These are phyloP conservation scores for Casuarius casuarius DNA, from an alignment of 2,113 vertebrate species.

Conservation along the genomic window DNA sequence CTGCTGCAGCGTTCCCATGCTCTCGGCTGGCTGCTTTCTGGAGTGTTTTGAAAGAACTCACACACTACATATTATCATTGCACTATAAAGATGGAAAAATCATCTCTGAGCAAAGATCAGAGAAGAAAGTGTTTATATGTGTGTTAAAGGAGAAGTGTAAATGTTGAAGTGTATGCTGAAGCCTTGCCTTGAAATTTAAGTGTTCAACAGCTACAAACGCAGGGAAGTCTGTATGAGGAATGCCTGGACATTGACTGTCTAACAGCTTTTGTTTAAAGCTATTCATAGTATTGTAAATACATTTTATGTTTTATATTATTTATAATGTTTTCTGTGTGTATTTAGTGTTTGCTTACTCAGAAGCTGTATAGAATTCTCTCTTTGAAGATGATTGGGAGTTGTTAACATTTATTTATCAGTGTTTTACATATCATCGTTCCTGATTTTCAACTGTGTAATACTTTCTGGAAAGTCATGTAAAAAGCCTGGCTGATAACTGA, in stretches of 20 bases:
- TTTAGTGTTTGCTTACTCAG: constrained; percentile 21
- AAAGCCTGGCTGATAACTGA: background rate
- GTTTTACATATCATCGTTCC: constrained; percentile 10
- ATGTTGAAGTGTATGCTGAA: background rate
- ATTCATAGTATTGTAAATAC: constrained; percentile 28
- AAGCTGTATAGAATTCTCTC: background rate
- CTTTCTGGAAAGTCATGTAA: constrained; percentile 17
- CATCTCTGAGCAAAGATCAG: background rate
- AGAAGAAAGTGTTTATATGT: background rate
- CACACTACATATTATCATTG: rapidly evolving
- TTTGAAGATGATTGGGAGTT: constrained; percentile 20
- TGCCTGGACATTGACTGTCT: background rate
- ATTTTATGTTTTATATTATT: constrained; percentile 35
- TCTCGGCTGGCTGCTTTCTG: background rate
- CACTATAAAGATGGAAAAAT: background rate
- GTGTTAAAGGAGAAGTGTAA: background rate
- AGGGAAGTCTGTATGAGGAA: background rate
- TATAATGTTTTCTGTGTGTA: background rate
- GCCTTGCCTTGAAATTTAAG: background rate
- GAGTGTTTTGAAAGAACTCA: rapidly evolving
- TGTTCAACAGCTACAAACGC: background rate
- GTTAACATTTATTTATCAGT: constrained; percentile 44
- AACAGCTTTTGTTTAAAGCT: constrained; percentile 50
- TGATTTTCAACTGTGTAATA: constrained; percentile 32
- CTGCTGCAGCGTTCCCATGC: rapidly evolving